Evolutionary conservation across 1,140 invertebrate genomes (phyloP).

Genomic region (Carposina sasakii): DNA sequence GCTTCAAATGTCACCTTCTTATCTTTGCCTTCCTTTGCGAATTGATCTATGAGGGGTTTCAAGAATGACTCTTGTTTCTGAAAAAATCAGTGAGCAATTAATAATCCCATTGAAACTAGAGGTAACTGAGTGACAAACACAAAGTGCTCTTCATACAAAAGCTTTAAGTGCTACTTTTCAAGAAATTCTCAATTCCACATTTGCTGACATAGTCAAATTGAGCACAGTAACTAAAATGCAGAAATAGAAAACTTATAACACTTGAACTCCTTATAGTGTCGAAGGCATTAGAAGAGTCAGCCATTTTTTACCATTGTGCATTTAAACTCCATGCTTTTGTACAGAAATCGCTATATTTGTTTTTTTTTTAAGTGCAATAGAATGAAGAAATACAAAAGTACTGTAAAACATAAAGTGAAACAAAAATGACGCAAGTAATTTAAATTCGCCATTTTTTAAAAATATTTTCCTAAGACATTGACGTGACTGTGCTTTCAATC

Average conservation of each 20-base stretch:
- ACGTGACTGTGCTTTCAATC: slow-evolving; percentile 43
- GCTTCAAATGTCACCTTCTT: slow-evolving; percentile 94
- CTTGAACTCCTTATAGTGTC: slow-evolving; percentile 40
- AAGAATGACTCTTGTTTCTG: slow-evolving; percentile 97
- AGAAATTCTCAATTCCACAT: slow-evolving; percentile 25
- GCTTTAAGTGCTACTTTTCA: slow-evolving; percentile 50
- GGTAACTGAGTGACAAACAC: slow-evolving; percentile 36
- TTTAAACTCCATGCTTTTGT: slow-evolving; percentile 58
- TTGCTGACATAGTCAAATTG: not conserved
- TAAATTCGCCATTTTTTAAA: slow-evolving; percentile 42
- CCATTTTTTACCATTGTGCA: slow-evolving; percentile 42
- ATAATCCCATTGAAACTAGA: slow-evolving; percentile 28
- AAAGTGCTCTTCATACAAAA: slow-evolving; percentile 64
- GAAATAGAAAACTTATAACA: slow-evolving; percentile 44
- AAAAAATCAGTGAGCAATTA: slow-evolving; percentile 50
- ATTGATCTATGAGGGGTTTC: slow-evolving; percentile 94
- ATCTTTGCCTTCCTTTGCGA: slow-evolving; percentile 97
- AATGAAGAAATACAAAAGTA: too few species aligned
- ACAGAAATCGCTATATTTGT: slow-evolving; percentile 60
- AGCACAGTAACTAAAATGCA: slow-evolving; percentile 47
- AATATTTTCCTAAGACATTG: slow-evolving; percentile 32
- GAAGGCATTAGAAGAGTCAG: slow-evolving; percentile 58
- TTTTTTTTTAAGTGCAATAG: too few species aligned
- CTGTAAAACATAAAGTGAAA: too few species aligned
- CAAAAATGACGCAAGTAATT: too few species aligned